Evolutionary conservation across 2,888 invertebrate genomes (phyloP), one percentile per base, ranked within the genome.

Genomic region (Neria commutata): DNA sequence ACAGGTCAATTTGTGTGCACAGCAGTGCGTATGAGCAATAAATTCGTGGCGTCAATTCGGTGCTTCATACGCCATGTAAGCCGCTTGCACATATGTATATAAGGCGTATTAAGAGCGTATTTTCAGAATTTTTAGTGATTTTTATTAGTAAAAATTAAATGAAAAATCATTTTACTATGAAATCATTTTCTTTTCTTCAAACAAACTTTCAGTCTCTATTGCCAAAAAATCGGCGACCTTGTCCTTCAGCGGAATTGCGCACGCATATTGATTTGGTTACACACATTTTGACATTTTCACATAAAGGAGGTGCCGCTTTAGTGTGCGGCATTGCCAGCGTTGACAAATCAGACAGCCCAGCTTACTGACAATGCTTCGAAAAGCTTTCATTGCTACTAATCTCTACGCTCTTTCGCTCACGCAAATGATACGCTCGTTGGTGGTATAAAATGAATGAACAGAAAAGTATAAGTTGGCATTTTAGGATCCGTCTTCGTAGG

Each of bases 241-340:
- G 50, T 45, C 56, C 50, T 56, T 50, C 33, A 29, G 23, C 4
- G 26, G n/a, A 23, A 49, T 56, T 66, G 66, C 66, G 66, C 64
- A 63, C 64, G 66, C 64, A 66, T 64, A 66, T 66, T 50, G 66
- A 66, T 66, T 66, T 48, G 60, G 58, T 29, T 34, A 26, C 14
- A 45, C 48, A 24, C 17, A 37, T 49, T 29, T 11, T 3, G 24
- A 33, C 52, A 34, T 53, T 58, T 58, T 58, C 25, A 52, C 34
- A 14, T 37, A 37, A 37, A 37, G 4, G n/a, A 37, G 8, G 37
- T 4, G 29, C n/a, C n/a, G n/a, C 5, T 8, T 11, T 29, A 11
- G 29, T 29, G 29, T 29, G 29, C 5, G 11, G 11, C 29, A 8
- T 29, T 29, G 6, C 11, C 29, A 29, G 11, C 5, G 5, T 29